Evolutionary conservation across 1,140 invertebrate genomes (phyloP).

Genomic region (Drosophila nebulosa): DNA sequence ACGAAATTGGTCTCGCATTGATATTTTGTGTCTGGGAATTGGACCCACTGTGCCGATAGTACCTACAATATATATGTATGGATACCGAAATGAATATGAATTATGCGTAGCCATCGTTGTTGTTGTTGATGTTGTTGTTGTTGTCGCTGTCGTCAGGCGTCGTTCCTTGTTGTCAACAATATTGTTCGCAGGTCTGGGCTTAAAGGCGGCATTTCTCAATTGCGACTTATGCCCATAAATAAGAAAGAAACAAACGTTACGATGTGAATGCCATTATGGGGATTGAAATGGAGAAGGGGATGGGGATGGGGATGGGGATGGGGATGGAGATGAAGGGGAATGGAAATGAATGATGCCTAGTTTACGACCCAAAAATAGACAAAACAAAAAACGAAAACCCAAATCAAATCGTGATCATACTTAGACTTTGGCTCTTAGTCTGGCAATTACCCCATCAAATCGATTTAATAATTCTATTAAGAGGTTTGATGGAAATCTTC

Average conservation of each 20-base stretch:
- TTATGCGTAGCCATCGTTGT: slow-evolving; percentile 58
- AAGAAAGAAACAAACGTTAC: slow-evolving; percentile 22
- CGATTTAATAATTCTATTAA: slow-evolving; percentile 62
- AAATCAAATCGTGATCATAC: slow-evolving; percentile 42
- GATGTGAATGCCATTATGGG: slow-evolving; percentile 24
- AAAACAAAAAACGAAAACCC: too few relatives aligned
- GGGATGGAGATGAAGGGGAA: slow-evolving; percentile 14
- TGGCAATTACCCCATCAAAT: slow-evolving; percentile 41
- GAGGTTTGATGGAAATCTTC: background rate
- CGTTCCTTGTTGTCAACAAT: slow-evolving; percentile 39
- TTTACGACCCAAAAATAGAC: background rate
- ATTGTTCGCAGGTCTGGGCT: slow-evolving; percentile 18
- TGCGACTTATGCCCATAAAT: slow-evolving; percentile 71
- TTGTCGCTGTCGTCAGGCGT: slow-evolving; percentile 30
- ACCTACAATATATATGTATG: background rate
- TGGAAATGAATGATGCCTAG: background rate
- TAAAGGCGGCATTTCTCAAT: slow-evolving; percentile 58
- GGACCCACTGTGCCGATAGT: slow-evolving; percentile 37
- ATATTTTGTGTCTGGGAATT: background rate
- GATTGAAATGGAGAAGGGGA: background rate
- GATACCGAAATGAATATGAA: slow-evolving; percentile 33
- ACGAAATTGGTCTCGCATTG: background rate
- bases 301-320: too few relatives aligned
- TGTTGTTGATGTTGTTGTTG: background rate
- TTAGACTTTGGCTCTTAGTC: slow-evolving; percentile 6